Base-by-base conservation (phyloP, 1,140 invertebrate genomes). In the Euura saliciscinereae region DNA sequence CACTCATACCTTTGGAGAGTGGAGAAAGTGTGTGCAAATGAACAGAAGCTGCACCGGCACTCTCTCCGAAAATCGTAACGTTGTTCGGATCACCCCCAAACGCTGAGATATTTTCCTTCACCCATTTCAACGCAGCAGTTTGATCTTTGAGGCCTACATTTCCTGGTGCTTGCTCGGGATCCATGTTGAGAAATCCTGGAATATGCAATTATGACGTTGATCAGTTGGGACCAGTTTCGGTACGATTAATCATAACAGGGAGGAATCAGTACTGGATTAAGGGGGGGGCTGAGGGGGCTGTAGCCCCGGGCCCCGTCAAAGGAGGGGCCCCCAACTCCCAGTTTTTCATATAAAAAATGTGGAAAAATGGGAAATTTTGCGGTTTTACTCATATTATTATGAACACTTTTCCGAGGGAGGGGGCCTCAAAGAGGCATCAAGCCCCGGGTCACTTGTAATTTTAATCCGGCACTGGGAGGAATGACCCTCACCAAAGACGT, bases 31-130 rank as follows among this genome's bases (percentile, higher is more conserved):
- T 76, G 42, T 78, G 74, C 13, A 28, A 73, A 68, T 82, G 77
- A 68, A 88, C 86, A 6, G 84, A 86, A 45, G 84, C 84, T 6
- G 82, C 87, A 43, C 90, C 90, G 6, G 89, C 88, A 65, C 80
- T 85, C 83, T 93, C 91, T 4, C 92, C 92, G 79, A 93, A 91
- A 43, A 93, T 74, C 3, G 91, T 92, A 10, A 93, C 88, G 46
- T 88, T 87, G 59, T 90, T 80, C 2, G 90, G 87, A 79, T 91
- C 88, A 2, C 92, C 92, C 13, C 90, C 90, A 78, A 93, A 93
- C 71, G 81, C 78, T 42, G 85, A 80, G 64, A 92, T 91, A 80
- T 93, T 92, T 70, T 86, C 76, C 76, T 89, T 82, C 3, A 93
- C 85, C 89, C 89, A 90, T 72, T 88, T 77, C 45, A 92, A 78